Base-by-base conservation (phyloP, 2,113 vertebrate species). In the Hymenochirus boettgeri region DNA sequence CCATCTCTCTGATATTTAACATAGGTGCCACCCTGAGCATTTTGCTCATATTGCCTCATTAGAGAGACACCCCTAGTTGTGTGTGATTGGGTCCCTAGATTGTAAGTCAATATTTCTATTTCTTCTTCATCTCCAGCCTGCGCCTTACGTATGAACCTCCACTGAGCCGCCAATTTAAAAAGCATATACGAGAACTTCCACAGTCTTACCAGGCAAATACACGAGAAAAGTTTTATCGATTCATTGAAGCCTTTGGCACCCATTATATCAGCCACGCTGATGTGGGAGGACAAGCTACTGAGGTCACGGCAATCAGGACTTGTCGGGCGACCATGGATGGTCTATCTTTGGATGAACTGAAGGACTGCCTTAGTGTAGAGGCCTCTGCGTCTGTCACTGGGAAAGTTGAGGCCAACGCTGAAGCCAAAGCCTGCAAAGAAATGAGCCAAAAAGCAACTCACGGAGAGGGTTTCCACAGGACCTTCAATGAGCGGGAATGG, bases 181-280 rank as follows among this genome's bases (percentile, higher is more conserved):
- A 83, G 33, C 76, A 80, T 72, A 73, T 91, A n/a, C 72, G 58
- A 45, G 73, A 72, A 69, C 83, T 90, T 65, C 82, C 88, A 1
- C 66, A 42, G 72, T 60, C 55, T 6, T 72, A 84, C 2, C 70
- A 74, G 13, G 51, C 31, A 42, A 72, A 71, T 60, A 76, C 70
- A 45, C 79, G 56, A 75, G 69, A 71, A 1, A 47, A 71, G 2
- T 91, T 88, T 45, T 78, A 73, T 31, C 73, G 75, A 1, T 74
- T 86, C 8, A 85, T 90, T 55, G 74, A 81, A 69, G 89, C 77
- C 22, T 90, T 88, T 11, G 89, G 89, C 26, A 91, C 89, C 6
- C 89, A 91, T 69, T 91, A 84, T 57, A 85, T 89, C 58, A 79
- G 74, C n/a, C 84, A 82, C 69, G 86, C 88, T 35, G 77, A 84